Evolutionary conservation across 2,888 invertebrate genomes (phyloP), one percentile per base, ranked within the genome.

Genomic region (Perithous albicinctus): DNA sequence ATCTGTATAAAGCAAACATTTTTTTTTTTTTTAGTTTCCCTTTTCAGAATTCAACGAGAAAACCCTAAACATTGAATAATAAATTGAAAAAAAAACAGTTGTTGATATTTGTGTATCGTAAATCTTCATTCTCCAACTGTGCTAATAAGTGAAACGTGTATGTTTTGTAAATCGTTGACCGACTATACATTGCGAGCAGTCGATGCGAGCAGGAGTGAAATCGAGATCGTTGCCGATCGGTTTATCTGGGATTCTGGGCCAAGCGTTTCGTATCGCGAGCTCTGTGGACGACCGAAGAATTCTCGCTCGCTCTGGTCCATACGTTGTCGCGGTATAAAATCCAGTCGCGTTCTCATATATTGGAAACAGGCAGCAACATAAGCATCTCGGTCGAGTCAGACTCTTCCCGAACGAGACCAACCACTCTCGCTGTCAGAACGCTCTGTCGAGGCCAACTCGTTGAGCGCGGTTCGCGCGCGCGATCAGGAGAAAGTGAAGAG

Each of bases 381-480:
- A n/a, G n/a, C n/a, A n/a, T n/a, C n/a, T n/a, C n/a, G n/a, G 51
- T 29, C 64, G 63, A 48, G 64, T 26, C 46, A 63, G 67, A 51
- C 69, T 64, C 67, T 70, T 78, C 75, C 67, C 75, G 76, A 78
- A 80, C 82, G 83, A 84, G 83, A 85, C 78, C 85, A 43, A 83
- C 82, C 85, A 88, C 90, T 91, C 90, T 91, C 88, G 85, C 88
- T 89, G 87, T 86, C 87, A 78, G 80, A 70, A n/a, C 69, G 26
- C 81, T 61, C 83, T 73, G 64, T 75, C 70, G 70, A 61, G 38
- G 54, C 78, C 85, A 67, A 63, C 75, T 75, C 63, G 59, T 66
- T 35, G n/a, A 41, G 23, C 61, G 63, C 35, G n/a, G n/a, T n/a
- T n/a, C n/a, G n/a, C 75, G 61, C 41, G 43, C 74, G 56, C 66